Base-by-base conservation (phyloP, 2,113 vertebrate genomes). In the Cepphus grylle region DNA sequence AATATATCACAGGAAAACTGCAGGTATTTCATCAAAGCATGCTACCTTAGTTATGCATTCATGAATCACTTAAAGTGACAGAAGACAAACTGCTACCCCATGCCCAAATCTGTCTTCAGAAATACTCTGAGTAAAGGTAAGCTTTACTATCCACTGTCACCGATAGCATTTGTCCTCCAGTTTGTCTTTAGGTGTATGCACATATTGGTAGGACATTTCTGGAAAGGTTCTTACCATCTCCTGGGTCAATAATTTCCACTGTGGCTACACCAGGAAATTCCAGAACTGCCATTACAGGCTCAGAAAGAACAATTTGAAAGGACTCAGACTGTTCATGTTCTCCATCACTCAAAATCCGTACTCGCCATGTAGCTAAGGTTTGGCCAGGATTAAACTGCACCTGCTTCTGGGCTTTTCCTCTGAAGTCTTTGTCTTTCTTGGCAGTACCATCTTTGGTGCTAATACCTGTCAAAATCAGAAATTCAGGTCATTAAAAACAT, bases 361-460 rank as follows among this genome's bases (percentile, higher is more conserved):
- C 98, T 66, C 98, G 89, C 99, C 99, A 99, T 0, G 97, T 98
- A 89, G 99, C 99, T 77, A 92, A 97, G 55, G 97, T 98, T 97
- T 99, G 99, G 63, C 99, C 99, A 0, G 99, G 99, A 97, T 99
- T 99, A 97, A 99, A 99, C 97, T 99, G 99, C 85, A 99, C 99
- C 93, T 99, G 99, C 84, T 97, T 99, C 97, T 99, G 99, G 5
- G 98, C 98, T 97, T 99, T 99, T 23, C 99, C 98, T 97, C 97
- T 98, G 96, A 99, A 99, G 91, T 99, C 99, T 91, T 98, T 98
- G 23, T 99, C 98, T 87, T 98, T 99, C 93, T 98, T 97, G 7
- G 99, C 99, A 6, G 98, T 99, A 29, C 98, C 99, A 63, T 99
- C 99, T 94, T 96, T 96, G 7, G 99, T 99, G 63, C 98, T 97